A percentile compares a stretch with the other conserved stretches of the same genome.
Evolutionary conservation across 2,888 invertebrate genomes (phyloP).

Genomic region (Ophion ellenae): DNA sequence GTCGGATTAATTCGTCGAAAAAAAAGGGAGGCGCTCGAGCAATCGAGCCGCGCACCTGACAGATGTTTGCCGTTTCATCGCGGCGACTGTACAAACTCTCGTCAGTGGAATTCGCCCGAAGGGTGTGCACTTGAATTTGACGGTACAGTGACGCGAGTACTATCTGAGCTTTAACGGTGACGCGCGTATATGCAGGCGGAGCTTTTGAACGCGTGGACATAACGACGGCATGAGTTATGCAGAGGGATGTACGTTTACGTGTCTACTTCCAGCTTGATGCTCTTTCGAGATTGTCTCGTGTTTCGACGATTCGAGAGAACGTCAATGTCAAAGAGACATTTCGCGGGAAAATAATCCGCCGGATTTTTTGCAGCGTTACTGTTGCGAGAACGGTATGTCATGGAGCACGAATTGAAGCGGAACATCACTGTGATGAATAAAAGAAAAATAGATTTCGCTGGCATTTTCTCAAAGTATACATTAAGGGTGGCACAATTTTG

Average conservation of each 20-base stretch:
- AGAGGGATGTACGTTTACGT: not conserved
- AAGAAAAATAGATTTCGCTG: too few relatives aligned
- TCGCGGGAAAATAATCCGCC: too few relatives aligned
- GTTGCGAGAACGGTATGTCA: too few relatives aligned
- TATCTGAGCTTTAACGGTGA: conserved; percentile 27
- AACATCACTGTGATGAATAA: too few relatives aligned
- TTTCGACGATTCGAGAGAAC: not conserved
- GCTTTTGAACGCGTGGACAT: not conserved
- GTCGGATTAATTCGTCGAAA: not conserved
- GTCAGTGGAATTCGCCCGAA: conserved; percentile 13
- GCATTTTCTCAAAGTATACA: too few relatives aligned
- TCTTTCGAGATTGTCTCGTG: too few relatives aligned
- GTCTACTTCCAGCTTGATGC: too few relatives aligned
- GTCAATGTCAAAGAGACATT: not conserved
- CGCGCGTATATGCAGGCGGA: not conserved
- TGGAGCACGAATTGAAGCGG: too few relatives aligned
- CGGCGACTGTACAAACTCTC: conserved; percentile 26
- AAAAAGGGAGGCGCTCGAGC: conserved; percentile 32
- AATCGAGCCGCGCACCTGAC: conserved; percentile 48
- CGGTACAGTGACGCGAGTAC: not conserved
- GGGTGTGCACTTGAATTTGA: conserved; percentile 9
- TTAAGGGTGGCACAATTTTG: too few relatives aligned
- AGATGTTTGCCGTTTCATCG: conserved; percentile 24
- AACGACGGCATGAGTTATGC: not conserved
- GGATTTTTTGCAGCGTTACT: too few relatives aligned